phyloP scores from a whole-genome alignment of 2,888 invertebrate genomes.

The Calliopum simillimum region DNA sequence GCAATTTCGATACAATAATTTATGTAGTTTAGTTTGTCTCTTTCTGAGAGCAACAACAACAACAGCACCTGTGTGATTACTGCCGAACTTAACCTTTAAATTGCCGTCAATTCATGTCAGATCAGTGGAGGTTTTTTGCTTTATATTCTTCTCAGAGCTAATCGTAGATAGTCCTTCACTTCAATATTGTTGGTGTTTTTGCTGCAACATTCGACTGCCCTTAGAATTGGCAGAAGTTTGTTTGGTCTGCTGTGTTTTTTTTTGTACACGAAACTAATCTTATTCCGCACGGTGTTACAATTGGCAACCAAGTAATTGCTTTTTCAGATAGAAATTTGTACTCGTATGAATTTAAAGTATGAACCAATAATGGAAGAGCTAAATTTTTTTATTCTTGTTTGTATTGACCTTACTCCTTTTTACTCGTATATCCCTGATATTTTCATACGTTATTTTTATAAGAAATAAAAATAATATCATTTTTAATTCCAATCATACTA shows the following conservation, averaged over 20 bases:
- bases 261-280: conserved; percentile 64
- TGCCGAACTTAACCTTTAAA: conserved; percentile 26
- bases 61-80: not conserved
- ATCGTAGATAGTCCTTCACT: conserved; percentile 30
- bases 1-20: not conserved
- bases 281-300: conserved; percentile 66
- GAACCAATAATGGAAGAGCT: no score
- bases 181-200: conserved; percentile 50
- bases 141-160: conserved; percentile 38
- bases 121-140: conserved; percentile 31
- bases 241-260: conserved; percentile 46
- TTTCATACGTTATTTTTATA: no score
- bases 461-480: no score
- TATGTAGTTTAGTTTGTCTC: no score
- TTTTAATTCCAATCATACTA: no score
- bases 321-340: no score
- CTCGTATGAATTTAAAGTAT: no score
- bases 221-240: conserved; percentile 49
- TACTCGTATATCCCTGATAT: no score
- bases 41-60: not conserved
- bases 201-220: conserved; percentile 61
- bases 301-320: no score
- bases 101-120: conserved; percentile 36
- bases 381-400: no score
- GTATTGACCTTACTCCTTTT: no score